phyloP scores from a whole-genome alignment of 2,797 vertebrate species.

The Triplophysa bombifrons region DNA sequence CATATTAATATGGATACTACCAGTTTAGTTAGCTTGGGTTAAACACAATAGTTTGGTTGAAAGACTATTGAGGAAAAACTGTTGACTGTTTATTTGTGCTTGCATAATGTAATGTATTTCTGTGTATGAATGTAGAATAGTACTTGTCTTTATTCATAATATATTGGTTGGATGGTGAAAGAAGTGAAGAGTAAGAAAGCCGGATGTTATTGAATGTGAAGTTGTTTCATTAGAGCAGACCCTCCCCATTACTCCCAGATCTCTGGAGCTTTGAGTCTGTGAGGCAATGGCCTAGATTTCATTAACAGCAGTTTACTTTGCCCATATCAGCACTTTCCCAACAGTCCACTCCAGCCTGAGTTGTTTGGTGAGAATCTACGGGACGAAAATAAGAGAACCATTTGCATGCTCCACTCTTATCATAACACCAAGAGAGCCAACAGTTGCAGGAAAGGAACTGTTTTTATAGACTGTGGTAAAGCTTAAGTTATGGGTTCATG shows the following conservation, averaged over 20 bases:
- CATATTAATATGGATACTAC: background rate
- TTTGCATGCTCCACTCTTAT: conserved; percentile 11
- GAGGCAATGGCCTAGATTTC: conserved; percentile 66
- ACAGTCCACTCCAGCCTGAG: conserved; percentile 31
- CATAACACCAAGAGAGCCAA: background rate
- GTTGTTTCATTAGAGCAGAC: background rate
- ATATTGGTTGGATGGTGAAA: background rate
- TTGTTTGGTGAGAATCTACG: conserved; percentile 1
- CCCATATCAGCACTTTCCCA: conserved; percentile 69
- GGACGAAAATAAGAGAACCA: background rate
- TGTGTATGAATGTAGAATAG: background rate
- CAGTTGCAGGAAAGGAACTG: background rate
- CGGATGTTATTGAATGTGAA: conserved; percentile 1
- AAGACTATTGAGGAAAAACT: background rate
- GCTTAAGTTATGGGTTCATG: background rate
- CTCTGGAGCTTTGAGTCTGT: conserved; percentile 66
- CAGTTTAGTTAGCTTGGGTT: background rate
- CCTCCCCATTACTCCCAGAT: conserved; percentile 65
- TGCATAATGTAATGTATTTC: background rate
- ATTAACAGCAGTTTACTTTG: conserved; percentile 55
- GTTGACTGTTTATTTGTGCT: background rate
- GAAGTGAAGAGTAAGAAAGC: background rate
- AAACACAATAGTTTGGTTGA: too few relatives aligned
- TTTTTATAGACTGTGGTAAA: background rate
- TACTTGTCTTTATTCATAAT: background rate